These are phyloP conservation scores for Hydraecia micacea DNA, from an alignment of 2,888 invertebrate genomes.

Conservation along the genomic window DNA sequence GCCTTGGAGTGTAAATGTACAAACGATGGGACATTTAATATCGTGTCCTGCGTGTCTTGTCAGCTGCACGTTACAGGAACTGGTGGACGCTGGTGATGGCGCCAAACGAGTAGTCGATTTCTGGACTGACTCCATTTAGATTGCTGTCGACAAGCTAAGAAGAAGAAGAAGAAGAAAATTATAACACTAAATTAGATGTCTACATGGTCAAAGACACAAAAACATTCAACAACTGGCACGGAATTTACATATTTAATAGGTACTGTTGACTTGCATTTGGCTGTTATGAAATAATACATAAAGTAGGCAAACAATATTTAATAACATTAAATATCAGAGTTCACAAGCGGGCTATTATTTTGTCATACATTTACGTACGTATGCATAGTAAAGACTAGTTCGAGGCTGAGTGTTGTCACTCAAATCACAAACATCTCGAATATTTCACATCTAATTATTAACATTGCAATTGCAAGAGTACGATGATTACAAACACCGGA, in stretches of 20 bases:
- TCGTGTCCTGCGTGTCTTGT: too few relatives aligned
- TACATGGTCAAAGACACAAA: background rate
- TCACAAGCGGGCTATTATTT: background rate
- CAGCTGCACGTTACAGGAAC: too few relatives aligned
- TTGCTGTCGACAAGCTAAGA: too few relatives aligned
- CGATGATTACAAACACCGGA: constrained; percentile 8
- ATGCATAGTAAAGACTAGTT: background rate
- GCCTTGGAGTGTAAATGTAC: too few relatives aligned
- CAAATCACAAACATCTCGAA: constrained; percentile 20
- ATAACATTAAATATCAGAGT: background rate
- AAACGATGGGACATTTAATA: too few relatives aligned
- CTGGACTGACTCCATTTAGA: too few relatives aligned
- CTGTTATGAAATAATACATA: background rate
- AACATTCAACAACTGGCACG: too few relatives aligned
- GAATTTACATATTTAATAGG: too few relatives aligned
- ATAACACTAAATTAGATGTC: background rate
- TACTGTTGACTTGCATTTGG: background rate
- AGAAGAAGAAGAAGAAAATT: background rate
- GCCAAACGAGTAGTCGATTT: too few relatives aligned
- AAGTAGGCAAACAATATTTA: background rate
- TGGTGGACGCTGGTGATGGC: too few relatives aligned
- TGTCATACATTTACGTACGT: background rate
- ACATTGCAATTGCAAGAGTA: background rate
- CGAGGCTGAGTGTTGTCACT: constrained; percentile 9
- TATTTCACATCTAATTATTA: constrained; percentile 26